These are phyloP conservation scores for Dyspetes luteomarginatus DNA, from an alignment of 2,888 invertebrate genomes.

Conservation along the genomic window DNA sequence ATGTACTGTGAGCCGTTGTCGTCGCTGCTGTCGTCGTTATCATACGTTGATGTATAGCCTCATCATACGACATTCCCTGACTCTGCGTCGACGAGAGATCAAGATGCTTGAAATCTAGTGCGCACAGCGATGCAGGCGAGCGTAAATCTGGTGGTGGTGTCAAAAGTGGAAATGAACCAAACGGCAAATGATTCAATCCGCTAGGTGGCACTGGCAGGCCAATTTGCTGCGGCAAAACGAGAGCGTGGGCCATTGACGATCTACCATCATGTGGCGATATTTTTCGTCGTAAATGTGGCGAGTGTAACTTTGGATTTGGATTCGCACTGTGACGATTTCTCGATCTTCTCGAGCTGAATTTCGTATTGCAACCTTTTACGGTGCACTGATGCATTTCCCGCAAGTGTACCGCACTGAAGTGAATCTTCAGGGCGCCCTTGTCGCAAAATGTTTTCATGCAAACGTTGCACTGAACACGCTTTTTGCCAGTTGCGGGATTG, in stretches of 20 bases:
- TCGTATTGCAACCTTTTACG: slow-evolving; percentile 99
- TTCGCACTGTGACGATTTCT: slow-evolving; percentile 98
- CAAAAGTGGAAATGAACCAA: slow-evolving; percentile 91
- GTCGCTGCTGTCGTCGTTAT: slow-evolving; percentile 83
- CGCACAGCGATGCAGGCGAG: slow-evolving; percentile 85
- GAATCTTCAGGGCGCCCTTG: slow-evolving; percentile 99
- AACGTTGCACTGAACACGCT: slow-evolving; percentile 98
- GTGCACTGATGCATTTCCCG: slow-evolving; percentile 99
- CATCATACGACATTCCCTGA: slow-evolving; percentile 82
- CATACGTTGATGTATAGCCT: slow-evolving; percentile 86
- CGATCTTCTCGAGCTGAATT: slow-evolving; percentile 98
- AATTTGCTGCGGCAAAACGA: slow-evolving; percentile 90
- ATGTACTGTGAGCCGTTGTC: slow-evolving; percentile 85
- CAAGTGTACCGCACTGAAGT: slow-evolving; percentile 99
- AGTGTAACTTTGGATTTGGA: slow-evolving; percentile 98
- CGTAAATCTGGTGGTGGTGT: slow-evolving; percentile 89
- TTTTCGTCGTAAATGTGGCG: slow-evolving; percentile 96
- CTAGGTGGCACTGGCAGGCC: slow-evolving; percentile 87
- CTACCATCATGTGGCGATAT: slow-evolving; percentile 97
- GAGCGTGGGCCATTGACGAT: slow-evolving; percentile 93
- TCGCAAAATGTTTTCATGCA: slow-evolving; percentile 99
- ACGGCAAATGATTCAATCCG: slow-evolving; percentile 89
- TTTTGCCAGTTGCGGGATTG: slow-evolving; percentile 97
- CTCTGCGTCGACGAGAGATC: slow-evolving; percentile 85
- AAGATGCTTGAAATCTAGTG: slow-evolving; percentile 88